phyloP scores from a whole-genome alignment of 2,888 invertebrate genomes.

The Drosophila anceps region DNA sequence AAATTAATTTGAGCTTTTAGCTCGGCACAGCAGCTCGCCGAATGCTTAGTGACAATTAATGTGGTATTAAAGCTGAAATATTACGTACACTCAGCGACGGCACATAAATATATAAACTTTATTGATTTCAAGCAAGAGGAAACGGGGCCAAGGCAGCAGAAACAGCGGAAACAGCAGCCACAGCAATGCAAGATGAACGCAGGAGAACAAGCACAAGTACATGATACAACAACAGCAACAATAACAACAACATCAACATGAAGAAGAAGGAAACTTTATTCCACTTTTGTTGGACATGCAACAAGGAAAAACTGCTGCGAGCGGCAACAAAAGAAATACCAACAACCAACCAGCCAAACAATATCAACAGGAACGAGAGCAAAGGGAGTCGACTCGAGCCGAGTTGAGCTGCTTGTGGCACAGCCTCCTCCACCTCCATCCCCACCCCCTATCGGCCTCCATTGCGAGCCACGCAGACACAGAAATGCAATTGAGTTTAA shows the following conservation, averaged over 20 bases:
- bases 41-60: slow-evolving; percentile 38
- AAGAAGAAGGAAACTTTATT: slow-evolving; percentile 38
- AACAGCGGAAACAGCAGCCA: slow-evolving; percentile 35
- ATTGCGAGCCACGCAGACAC: slow-evolving; percentile 6
- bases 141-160: slow-evolving; percentile 38
- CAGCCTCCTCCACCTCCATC: not conserved
- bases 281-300: slow-evolving; percentile 47
- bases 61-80: slow-evolving; percentile 47
- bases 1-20: slow-evolving; percentile 37
- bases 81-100: slow-evolving; percentile 32
- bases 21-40: slow-evolving; percentile 3
- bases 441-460: not conserved
- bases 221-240: slow-evolving; percentile 21
- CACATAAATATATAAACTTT: slow-evolving; percentile 40
- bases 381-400: slow-evolving; percentile 18
- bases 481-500: slow-evolving; percentile 73
- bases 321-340: slow-evolving; percentile 33
- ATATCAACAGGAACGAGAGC: slow-evolving; percentile 24
- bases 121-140: slow-evolving; percentile 44
- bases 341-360: slow-evolving; percentile 14
- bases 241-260: slow-evolving; percentile 7
- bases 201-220: slow-evolving; percentile 23
- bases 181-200: slow-evolving; percentile 32
- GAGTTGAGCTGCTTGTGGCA: slow-evolving; percentile 22
- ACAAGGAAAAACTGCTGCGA: slow-evolving; percentile 45